These are phyloP conservation scores for Caenorhabditis sp. DNA, from an alignment of 2,888 invertebrate species.

Conservation along the genomic window DNA sequence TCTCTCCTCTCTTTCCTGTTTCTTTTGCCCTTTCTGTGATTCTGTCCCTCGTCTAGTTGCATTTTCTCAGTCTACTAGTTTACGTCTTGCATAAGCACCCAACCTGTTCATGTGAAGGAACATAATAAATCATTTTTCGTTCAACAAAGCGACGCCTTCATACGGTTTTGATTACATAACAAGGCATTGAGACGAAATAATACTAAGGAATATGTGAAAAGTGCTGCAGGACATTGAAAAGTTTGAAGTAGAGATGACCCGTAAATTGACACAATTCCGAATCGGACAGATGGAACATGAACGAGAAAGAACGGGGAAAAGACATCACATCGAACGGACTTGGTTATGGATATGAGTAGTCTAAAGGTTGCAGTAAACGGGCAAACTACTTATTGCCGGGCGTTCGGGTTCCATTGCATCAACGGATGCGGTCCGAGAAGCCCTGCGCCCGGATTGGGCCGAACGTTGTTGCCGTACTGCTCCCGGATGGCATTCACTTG, in stretches of 20 bases:
- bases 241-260: conserved; percentile 26
- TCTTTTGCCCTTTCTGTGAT: too few species aligned
- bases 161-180: conserved; percentile 2
- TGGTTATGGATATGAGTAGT: too few species aligned
- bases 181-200: not conserved
- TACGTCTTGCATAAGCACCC: conserved; percentile 31
- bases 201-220: not conserved
- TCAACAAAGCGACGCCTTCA: conserved; percentile 18
- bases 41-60: conserved; percentile 17
- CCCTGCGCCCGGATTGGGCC: conserved; percentile 18
- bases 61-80: not conserved
- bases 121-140: conserved; percentile 35
- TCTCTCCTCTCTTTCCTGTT: conserved; percentile 13
- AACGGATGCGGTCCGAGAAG: conserved; percentile 32
- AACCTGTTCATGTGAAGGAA: not conserved
- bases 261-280: conserved; percentile 33
- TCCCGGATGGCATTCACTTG: conserved; percentile 32
- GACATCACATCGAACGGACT: conserved; percentile 22
- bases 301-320: conserved; percentile 7
- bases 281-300: conserved; percentile 30
- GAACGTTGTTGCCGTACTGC: conserved; percentile 4
- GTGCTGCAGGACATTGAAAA: not conserved
- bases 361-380: too few species aligned
- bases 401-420: conserved; percentile 32
- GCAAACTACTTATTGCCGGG: conserved; percentile 17